These are phyloP conservation scores for Blastomussa wellsi DNA, from an alignment of 92 coral and sea anemone species.

Conservation along the genomic window DNA sequence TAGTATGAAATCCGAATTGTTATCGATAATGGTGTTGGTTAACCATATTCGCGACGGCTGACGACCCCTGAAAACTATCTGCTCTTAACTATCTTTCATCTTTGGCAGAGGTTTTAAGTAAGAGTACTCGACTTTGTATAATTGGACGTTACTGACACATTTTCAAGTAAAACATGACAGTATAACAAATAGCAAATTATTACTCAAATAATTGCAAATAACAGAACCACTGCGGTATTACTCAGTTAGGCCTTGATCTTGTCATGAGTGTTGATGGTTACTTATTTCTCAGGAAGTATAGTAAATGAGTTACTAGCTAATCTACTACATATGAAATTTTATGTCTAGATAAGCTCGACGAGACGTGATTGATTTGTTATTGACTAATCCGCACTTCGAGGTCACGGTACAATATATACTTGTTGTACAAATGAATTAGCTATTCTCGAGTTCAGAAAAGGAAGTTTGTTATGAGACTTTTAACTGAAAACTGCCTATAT, in stretches of 20 bases:
- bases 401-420: neutral
- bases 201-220: neutral
- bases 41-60: slow-evolving; percentile 19
- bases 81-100: neutral
- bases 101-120: neutral
- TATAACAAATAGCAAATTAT: neutral
- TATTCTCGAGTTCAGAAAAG: neutral
- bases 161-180: neutral
- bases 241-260: neutral
- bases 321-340: slow-evolving; percentile 19
- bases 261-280: neutral
- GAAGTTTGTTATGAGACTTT: neutral
- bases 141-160: neutral
- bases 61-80: neutral
- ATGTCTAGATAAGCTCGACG: slow-evolving; percentile 1
- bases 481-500: neutral
- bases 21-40: slow-evolving; percentile 19
- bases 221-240: neutral
- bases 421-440: neutral
- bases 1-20: neutral
- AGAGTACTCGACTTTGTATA: neutral
- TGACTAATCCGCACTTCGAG: neutral
- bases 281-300: neutral
- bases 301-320: neutral
- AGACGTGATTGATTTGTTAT: neutral